Percentiles rank a stretch among this genome's conserved stretches.
Conservation (phyloP, 2,797 vertebrate genomes). For the Gambelia wislizenii region DNA sequence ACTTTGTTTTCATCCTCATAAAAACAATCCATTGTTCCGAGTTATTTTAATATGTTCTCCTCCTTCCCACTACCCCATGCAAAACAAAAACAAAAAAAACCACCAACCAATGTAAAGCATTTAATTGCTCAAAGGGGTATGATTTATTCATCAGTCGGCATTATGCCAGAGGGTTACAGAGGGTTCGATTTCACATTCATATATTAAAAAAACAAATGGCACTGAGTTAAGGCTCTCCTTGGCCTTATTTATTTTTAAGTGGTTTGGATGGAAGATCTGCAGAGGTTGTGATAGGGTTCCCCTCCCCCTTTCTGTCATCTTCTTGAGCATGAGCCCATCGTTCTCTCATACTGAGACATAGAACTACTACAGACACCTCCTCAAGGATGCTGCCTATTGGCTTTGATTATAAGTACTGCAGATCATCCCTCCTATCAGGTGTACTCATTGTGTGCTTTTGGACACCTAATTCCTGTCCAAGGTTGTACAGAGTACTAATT, state of each 20-base stretch:
- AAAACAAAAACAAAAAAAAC: too few relatives aligned
- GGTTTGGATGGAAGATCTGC: background rate
- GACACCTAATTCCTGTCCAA: background rate
- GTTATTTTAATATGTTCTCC: background rate
- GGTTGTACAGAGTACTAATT: background rate
- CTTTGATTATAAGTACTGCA: background rate
- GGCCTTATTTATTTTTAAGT: background rate
- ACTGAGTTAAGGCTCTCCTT: background rate
- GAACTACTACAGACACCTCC: background rate
- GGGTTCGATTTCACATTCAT: background rate
- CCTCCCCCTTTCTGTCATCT: background rate
- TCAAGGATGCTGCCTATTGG: background rate
- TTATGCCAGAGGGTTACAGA: conserved; percentile 49
- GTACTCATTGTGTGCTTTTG: background rate
- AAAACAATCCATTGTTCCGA: conserved; percentile 21
- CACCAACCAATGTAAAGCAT: conserved; percentile 28
- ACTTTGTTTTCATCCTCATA: conserved; percentile 14
- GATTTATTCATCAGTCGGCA: conserved; percentile 43
- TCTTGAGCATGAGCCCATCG: background rate
- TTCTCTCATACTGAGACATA: background rate
- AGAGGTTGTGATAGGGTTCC: background rate
- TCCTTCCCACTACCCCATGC: background rate
- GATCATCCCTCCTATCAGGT: background rate
- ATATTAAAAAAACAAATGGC: background rate
- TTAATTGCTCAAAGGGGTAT: conserved; percentile 10